Evolutionary conservation across 2,797 vertebrate species (phyloP), one percentile per base, ranked within the genome.

Genomic region (Acestrorhynchus altus): DNA sequence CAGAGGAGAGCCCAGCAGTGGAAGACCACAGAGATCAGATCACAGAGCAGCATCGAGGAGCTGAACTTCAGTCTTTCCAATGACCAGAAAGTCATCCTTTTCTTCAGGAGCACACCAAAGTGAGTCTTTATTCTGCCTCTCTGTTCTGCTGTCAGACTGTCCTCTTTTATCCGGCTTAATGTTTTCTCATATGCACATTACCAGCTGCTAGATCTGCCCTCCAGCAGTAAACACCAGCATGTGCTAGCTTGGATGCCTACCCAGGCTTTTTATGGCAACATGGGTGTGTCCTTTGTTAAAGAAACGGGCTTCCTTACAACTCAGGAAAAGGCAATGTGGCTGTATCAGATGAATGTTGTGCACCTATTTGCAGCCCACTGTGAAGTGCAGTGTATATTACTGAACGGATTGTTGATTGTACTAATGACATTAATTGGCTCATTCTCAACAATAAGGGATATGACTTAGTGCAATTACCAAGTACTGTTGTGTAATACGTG

Each of bases 1-100:
- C 76, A 77, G 81, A 60, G 39, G 56, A 81, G 20, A 86, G 78
- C 70, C 46, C 80, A 91, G 88, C 82, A 86, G 68, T 83, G 85
- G 71, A 74, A 78, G 86, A 86, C 64, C n/a, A n/a, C n/a, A n/a
- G 31, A 2, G 20, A 52, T 44, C 46, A 65, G 40, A 56, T 11
- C 16, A 18, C 63, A 61, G 65, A 54, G 18, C 26, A 67, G 52
- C 59, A 49, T 12, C 67, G 60, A 71, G 60, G 78, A 56, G 39
- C 24, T 64, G 57, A 72, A 67, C 35, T 16, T 47, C 44, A 54
- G 16, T 39, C 13, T 59, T 57, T 47, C 18, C 65, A 1, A 60
- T 44, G 28, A 15, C 51, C 44, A 63, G 52, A 71, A 60, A 31
- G 64, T 59, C 61, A 4, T 67, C 39, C 66, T 56, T 69, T 68